phyloP scores from a whole-genome alignment of 37 sponge, comb jelly and placozoan species.

The Ianthella basta region DNA sequence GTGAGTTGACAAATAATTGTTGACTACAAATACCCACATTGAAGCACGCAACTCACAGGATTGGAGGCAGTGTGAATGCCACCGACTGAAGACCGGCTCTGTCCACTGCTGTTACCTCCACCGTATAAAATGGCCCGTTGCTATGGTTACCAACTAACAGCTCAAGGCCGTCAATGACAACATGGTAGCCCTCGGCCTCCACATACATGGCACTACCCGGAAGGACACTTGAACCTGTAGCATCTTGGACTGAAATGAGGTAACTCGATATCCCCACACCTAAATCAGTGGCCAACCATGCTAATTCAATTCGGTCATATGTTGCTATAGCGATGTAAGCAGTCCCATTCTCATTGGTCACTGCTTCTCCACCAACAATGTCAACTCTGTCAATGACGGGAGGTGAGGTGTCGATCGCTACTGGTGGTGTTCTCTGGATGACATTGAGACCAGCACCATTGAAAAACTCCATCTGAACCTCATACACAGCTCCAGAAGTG shows the following conservation, averaged over 20 bases:
- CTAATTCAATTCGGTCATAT: constrained; percentile 28
- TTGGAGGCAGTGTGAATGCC: constrained; percentile 27
- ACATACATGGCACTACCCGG: constrained; percentile 15
- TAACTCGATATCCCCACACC: constrained; percentile 54
- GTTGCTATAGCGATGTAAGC: constrained; percentile 20
- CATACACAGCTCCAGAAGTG: constrained; percentile 39
- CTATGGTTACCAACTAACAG: constrained; percentile 19
- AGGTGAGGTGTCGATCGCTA: constrained; percentile 25
- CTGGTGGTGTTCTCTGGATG: background rate
- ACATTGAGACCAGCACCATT: constrained; percentile 54
- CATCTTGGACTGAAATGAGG: constrained; percentile 47
- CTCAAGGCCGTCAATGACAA: constrained; percentile 21
- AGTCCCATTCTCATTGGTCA: background rate
- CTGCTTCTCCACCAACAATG: background rate
- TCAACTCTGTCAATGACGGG: constrained; percentile 11
- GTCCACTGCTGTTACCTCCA: constrained; percentile 64
- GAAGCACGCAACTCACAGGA: constrained; percentile 41
- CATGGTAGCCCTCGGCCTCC: constrained; percentile 14
- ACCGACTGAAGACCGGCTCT: constrained; percentile 36
- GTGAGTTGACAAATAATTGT: too few species aligned
- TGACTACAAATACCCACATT: too few species aligned
- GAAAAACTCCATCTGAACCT: constrained; percentile 36
- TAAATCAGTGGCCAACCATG: constrained; percentile 63
- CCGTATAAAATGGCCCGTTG: constrained; percentile 42
- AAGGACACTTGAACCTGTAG: constrained; percentile 3